Evolutionary conservation across 2,888 invertebrate species (phyloP).

Genomic region (Apodemia mormo): DNA sequence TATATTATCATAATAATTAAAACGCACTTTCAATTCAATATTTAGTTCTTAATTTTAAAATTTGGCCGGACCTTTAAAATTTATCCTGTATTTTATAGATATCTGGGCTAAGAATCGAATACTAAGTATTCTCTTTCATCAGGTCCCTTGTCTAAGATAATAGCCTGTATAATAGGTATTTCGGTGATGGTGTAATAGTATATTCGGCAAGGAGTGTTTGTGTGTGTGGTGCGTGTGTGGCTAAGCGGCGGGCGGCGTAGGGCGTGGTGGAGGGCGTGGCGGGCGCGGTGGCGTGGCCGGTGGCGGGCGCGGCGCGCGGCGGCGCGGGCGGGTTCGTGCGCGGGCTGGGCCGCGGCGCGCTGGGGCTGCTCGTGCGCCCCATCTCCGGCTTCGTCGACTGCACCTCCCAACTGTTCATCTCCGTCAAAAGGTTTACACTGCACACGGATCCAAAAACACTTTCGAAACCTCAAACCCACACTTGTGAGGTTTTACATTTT

Average conservation of each 20-base stretch:
- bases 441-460: not conserved
- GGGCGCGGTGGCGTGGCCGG: conserved; percentile 56
- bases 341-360: conserved; percentile 59
- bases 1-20: no score
- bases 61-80: no score
- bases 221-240: not conserved
- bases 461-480: not conserved
- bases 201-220: no score
- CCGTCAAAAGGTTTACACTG: conserved; percentile 58
- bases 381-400: conserved; percentile 66
- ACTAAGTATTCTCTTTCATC: no score
- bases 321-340: conserved; percentile 61
- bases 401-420: conserved; percentile 58
- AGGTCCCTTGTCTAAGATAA: no score
- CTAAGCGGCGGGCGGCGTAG: conserved; percentile 39
- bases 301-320: conserved; percentile 54
- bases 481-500: no score
- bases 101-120: no score
- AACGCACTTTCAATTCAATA: no score
- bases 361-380: conserved; percentile 63
- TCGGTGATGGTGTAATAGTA: no score
- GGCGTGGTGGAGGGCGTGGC: conserved; percentile 64
- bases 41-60: no score
- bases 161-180: no score
- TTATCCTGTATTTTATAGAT: no score